Percentiles rank a stretch among this genome's conserved stretches.
Conservation (phyloP, 2,797 vertebrate species). For the Sebastes hubbsi region DNA sequence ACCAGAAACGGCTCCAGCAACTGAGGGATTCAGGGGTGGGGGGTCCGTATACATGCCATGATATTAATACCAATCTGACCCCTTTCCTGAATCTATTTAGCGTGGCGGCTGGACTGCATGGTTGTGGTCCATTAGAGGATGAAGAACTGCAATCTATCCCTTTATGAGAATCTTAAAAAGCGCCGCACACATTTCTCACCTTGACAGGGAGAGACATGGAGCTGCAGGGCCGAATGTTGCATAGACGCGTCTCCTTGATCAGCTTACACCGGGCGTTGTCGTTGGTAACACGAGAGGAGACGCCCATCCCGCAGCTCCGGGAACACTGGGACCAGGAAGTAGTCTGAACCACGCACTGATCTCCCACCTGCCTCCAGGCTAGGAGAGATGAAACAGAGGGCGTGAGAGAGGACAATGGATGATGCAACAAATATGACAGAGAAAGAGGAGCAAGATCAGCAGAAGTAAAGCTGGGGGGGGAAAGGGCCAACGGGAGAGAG, state of each 20-base stretch:
- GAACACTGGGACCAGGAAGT: constrained; percentile 88
- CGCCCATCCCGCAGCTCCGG: constrained; percentile 86
- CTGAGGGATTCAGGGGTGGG: constrained; percentile 3
- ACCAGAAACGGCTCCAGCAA: constrained; percentile 19
- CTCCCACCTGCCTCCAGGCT: constrained; percentile 78
- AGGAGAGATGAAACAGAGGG: constrained; percentile 18
- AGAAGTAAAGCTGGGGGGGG: constrained; percentile 6
- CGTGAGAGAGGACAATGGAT: background rate
- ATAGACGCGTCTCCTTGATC: constrained; percentile 85
- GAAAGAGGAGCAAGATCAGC: constrained; percentile 7
- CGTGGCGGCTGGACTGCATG: background rate
- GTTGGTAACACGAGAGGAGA: constrained; percentile 86
- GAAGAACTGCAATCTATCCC: constrained; percentile 12
- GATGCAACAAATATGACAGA: background rate
- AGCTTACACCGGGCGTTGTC: constrained; percentile 86
- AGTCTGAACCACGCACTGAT: constrained; percentile 81
- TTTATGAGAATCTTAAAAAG: constrained; percentile 34
- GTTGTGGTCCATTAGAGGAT: constrained; percentile 17
- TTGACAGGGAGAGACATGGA: constrained; percentile 81
- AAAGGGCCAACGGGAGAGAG: constrained; percentile 32
- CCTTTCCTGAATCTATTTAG: constrained; percentile 56
- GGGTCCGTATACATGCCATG: constrained; percentile 36
- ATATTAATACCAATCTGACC: constrained; percentile 69
- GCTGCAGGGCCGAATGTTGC: constrained; percentile 85
- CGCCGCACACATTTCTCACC: constrained; percentile 68